Base-by-base conservation (phyloP, 2,797 vertebrate species). In the Catostomus latipinnis region DNA sequence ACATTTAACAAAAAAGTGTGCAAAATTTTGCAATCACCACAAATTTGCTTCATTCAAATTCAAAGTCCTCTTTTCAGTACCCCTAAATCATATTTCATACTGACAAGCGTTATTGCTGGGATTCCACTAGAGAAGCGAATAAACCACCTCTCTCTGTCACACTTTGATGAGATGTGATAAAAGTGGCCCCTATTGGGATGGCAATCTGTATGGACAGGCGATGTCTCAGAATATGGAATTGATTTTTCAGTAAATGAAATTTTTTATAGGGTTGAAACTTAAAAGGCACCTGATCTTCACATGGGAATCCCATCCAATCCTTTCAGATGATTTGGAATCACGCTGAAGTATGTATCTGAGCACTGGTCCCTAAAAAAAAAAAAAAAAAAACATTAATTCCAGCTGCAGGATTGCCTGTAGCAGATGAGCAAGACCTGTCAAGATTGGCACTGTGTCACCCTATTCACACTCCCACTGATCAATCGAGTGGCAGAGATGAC, bases 291-390 rank as follows among this genome's bases (percentile, higher is more conserved):
- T 87, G 86, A 83, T 74, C 68, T 76, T 80, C 69, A 81, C 86
- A 87, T 88, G 16, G 74, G 88, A 89, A 87, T 90, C 87, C 86
- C 77, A 89, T 87, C 73, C 49, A 56, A 74, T 84, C 87, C 88
- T 89, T 89, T 86, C 85, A 88, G 73, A 83, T 85, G 88, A 85
- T 83, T 86, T 43, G 1, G 71, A 74, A 81, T 88, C 76, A 53
- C 74, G 74, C 62, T 89, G 82, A 91, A 91, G 91, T 87, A 89
- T 89, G 89, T 83, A 89, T 89, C 86, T 87, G 89, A 87, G 79
- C 87, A 3, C 34, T 81, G 81, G 67, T 75, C 74, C 68, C 69
- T 89, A 90, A 87, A 81, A 71, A 72, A 86, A 84, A 34, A 3
- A 34, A 34, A 34, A 34, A 34, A 34, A 34, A 34, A 34, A 85